Evolutionary conservation across 2,888 invertebrate genomes (phyloP).

Genomic region (Diaprepes abbreviatus): DNA sequence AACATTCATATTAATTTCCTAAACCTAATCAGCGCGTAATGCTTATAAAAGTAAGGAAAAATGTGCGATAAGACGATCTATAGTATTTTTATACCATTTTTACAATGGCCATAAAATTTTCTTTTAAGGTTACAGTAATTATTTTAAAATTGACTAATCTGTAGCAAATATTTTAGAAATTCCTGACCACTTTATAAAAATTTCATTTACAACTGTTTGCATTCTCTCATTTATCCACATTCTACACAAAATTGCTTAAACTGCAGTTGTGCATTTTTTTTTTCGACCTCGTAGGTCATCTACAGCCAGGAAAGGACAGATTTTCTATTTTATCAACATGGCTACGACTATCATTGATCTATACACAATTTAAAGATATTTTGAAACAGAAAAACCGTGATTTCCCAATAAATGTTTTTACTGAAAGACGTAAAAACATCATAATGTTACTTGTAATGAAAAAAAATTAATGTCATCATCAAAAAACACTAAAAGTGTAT

Average conservation of each 20-base stretch:
- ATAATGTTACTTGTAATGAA: too few species aligned
- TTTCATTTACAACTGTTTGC: slow-evolving; percentile 55
- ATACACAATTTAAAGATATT: slow-evolving; percentile 24
- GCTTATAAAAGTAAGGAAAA: too few species aligned
- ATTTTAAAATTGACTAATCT: too few species aligned
- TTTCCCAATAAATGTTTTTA: slow-evolving; percentile 38
- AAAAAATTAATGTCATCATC: too few species aligned
- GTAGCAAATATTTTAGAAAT: neutral
- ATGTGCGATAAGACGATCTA: too few species aligned
- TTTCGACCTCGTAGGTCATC: slow-evolving; percentile 40
- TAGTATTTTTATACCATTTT: too few species aligned
- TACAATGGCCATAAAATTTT: too few species aligned
- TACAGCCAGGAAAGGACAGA: slow-evolving; percentile 50
- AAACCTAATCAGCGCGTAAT: too few species aligned
- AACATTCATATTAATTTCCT: too few species aligned
- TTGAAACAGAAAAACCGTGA: slow-evolving; percentile 1
- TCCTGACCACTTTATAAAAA: slow-evolving; percentile 49
- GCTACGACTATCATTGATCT: slow-evolving; percentile 29
- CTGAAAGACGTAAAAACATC: too few species aligned
- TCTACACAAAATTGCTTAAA: slow-evolving; percentile 65
- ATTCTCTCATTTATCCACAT: slow-evolving; percentile 36
- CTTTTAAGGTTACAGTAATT: too few species aligned
- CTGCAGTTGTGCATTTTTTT: slow-evolving; percentile 61
- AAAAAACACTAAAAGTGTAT: too few species aligned
- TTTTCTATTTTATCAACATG: slow-evolving; percentile 49